phyloP scores from a whole-genome alignment of 1,140 invertebrate species.

The Pygmarrhopalites habei region DNA sequence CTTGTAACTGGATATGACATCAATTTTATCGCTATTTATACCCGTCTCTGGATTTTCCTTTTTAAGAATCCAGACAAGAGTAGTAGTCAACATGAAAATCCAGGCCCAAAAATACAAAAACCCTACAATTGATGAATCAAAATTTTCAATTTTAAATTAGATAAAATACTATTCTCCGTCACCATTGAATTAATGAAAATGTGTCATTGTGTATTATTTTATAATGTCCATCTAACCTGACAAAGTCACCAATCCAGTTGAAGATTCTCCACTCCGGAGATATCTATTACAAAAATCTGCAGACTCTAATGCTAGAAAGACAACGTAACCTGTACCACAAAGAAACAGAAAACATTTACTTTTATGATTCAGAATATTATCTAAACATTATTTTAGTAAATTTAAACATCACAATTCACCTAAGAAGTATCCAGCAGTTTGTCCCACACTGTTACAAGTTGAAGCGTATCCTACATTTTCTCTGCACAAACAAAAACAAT shows the following conservation, averaged over 20 bases:
- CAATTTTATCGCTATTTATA: constrained; percentile 43
- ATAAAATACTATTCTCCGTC: background rate
- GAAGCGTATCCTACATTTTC: constrained; percentile 97
- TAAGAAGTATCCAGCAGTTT: constrained; percentile 94
- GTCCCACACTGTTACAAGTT: constrained; percentile 96
- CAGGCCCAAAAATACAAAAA: constrained; percentile 95
- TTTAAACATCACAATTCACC: too few relatives aligned
- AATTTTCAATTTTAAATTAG: background rate
- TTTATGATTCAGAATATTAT: too few relatives aligned
- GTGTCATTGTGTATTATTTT: too few relatives aligned
- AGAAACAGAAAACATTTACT: too few relatives aligned
- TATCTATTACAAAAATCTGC: constrained; percentile 93
- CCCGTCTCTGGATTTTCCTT: constrained; percentile 55
- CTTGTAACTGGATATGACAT: constrained; percentile 74
- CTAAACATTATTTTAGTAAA: too few relatives aligned
- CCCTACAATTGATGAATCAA: constrained; percentile 6
- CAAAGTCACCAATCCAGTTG: constrained; percentile 70
- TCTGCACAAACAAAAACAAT: constrained; percentile 44
- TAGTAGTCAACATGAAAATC: constrained; percentile 83
- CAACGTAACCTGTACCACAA: too few relatives aligned
- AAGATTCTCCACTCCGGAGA: constrained; percentile 57
- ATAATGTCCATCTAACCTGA: constrained; percentile 54
- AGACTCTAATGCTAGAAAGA: constrained; percentile 96
- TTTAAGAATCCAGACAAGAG: constrained; percentile 82
- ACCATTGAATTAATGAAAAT: too few relatives aligned